Conservation (phyloP, 2,113 vertebrate species). For the Phrynocephalus versicolor region DNA sequence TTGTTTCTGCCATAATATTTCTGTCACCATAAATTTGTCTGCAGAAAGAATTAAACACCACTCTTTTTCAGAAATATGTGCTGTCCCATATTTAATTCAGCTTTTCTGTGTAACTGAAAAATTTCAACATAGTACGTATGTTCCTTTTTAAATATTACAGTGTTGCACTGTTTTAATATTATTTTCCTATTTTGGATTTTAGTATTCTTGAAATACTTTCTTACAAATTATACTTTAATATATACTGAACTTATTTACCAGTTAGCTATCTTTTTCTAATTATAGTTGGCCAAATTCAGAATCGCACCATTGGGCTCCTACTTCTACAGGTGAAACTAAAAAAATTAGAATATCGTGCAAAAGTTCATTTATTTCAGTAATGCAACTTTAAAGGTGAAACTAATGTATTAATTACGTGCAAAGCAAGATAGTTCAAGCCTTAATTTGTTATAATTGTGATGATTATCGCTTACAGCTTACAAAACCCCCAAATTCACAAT, state of each 20-base stretch:
- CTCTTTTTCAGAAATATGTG: not conserved
- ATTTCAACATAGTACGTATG: not conserved
- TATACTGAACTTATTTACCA: not conserved
- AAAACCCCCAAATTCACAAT: too few species aligned
- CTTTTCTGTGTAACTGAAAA: not conserved
- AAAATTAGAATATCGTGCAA: too few species aligned
- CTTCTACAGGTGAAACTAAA: too few species aligned
- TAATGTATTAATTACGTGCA: too few species aligned
- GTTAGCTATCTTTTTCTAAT: not conserved
- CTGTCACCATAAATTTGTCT: not conserved
- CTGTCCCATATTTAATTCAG: not conserved
- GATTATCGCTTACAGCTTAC: too few species aligned
- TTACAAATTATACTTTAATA: not conserved
- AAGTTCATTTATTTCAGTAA: too few species aligned
- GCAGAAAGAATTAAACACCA: not conserved
- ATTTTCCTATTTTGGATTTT: not conserved
- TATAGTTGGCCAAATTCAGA: not conserved
- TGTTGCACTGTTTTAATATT: too few species aligned
- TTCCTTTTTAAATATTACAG: too few species aligned
- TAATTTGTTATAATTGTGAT: too few species aligned
- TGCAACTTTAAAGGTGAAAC: too few species aligned
- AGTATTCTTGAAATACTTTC: not conserved
- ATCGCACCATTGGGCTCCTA: not conserved
- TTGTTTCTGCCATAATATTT: not conserved
- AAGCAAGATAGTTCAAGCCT: too few species aligned